Evolutionary conservation across 2,888 invertebrate species (phyloP).

Genomic region (Drosophila melanocephala): DNA sequence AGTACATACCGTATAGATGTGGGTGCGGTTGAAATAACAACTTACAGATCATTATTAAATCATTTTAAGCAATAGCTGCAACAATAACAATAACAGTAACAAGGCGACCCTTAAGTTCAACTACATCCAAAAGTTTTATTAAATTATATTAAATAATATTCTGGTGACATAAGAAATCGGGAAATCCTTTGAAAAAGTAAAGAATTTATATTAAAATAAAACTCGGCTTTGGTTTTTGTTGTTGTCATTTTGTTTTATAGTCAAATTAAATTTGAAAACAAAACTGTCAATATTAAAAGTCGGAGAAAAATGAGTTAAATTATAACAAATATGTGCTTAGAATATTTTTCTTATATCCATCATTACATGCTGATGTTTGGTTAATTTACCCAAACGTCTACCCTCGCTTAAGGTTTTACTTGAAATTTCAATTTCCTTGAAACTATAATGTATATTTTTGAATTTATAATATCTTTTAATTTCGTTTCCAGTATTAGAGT

Average conservation of each 20-base stretch:
- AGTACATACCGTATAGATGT: conserved; percentile 3
- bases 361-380: neutral
- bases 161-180: neutral
- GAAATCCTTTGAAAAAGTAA: neutral
- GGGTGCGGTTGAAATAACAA: conserved; percentile 20
- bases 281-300: neutral
- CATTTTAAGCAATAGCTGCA: neutral
- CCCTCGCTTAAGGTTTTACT: neutral
- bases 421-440: neutral
- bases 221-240: neutral
- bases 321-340: neutral
- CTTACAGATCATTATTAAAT: neutral
- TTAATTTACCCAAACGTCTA: neutral
- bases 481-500: neutral
- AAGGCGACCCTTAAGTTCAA: neutral
- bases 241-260: neutral
- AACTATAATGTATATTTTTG: neutral
- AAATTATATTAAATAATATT: neutral
- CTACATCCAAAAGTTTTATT: neutral
- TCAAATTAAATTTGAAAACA: neutral
- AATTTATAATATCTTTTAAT: neutral
- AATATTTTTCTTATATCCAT: neutral
- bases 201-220: neutral
- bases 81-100: neutral
- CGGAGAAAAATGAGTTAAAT: neutral